Evolutionary conservation across 2,888 invertebrate species (phyloP).

Genomic region (Euclidia mi): DNA sequence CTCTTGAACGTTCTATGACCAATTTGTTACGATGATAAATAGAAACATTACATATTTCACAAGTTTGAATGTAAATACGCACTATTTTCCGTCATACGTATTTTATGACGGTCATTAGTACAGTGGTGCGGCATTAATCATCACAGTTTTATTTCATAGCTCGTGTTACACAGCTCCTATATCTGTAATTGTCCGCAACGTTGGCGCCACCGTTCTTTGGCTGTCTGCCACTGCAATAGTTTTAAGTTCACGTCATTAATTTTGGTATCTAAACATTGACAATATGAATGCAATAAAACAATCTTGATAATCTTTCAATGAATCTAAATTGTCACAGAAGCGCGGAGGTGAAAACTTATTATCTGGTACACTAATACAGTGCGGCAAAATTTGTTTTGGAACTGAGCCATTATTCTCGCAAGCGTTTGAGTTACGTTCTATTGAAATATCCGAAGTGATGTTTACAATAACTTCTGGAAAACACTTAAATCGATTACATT

Average conservation of each 20-base stretch:
- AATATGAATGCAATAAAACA: conserved; percentile 67
- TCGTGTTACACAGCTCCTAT: conserved; percentile 76
- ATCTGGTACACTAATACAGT: conserved; percentile 49
- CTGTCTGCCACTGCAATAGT: conserved; percentile 79
- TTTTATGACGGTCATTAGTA: conserved; percentile 63
- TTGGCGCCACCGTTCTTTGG: conserved; percentile 83
- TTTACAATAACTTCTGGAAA: conserved; percentile 63
- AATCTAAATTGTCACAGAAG: conserved; percentile 60
- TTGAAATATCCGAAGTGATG: conserved; percentile 60
- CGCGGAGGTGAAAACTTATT: conserved; percentile 60
- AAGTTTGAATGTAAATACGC: conserved; percentile 41
- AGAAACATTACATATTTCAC: conserved; percentile 29
- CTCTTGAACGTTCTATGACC: conserved; percentile 16
- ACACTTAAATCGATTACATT: conserved; percentile 60
- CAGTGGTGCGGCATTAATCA: conserved; percentile 74
- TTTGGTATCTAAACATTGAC: conserved; percentile 70
- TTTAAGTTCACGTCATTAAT: conserved; percentile 72
- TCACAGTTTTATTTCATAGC: conserved; percentile 78
- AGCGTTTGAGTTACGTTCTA: conserved; percentile 51
- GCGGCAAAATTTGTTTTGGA: conserved; percentile 65
- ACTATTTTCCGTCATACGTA: conserved; percentile 52
- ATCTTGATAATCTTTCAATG: conserved; percentile 58
- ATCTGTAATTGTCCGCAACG: conserved; percentile 79
- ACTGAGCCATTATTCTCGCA: conserved; percentile 61
- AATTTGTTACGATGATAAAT: conserved; percentile 34